Conservation (phyloP, 2,113 vertebrate genomes). For the Gymnogyps californianus region DNA sequence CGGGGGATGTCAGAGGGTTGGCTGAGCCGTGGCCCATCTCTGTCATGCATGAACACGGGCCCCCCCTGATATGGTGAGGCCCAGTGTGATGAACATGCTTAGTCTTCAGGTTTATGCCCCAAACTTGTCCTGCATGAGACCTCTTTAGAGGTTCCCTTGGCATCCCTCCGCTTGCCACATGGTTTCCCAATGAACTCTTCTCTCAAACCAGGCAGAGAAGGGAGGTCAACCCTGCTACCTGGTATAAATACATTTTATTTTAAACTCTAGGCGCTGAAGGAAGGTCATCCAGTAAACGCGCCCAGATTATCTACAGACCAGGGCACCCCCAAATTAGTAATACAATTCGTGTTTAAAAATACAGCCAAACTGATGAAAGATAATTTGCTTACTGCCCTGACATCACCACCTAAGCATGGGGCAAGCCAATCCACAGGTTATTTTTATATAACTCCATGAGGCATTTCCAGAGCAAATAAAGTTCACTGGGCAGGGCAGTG, state of each 20-base stretch:
- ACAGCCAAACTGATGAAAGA: conserved; percentile 57
- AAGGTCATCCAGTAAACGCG: conserved; percentile 49
- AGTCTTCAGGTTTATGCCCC: background rate
- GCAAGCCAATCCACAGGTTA: conserved; percentile 32
- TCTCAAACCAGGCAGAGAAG: background rate
- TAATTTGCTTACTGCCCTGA: conserved; percentile 47
- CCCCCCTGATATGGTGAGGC: background rate
- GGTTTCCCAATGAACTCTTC: background rate
- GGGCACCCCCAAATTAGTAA: conserved; percentile 64
- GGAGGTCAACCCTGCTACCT: background rate
- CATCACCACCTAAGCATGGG: conserved; percentile 48
- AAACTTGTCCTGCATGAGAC: background rate
- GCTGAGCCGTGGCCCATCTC: background rate
- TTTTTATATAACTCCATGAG: conserved; percentile 18
- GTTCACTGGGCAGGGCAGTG: conserved; percentile 22
- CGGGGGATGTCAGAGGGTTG: background rate
- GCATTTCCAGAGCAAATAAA: conserved; percentile 54
- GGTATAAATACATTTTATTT: conserved; percentile 63
- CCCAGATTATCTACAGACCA: conserved; percentile 44
- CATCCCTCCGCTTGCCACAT: background rate
- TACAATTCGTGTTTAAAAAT: conserved; percentile 65
- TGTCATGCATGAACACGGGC: background rate
- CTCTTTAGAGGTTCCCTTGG: background rate
- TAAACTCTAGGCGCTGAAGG: conserved; percentile 19
- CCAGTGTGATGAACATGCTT: rapidly evolving